phyloP scores from a whole-genome alignment of 1,140 invertebrate genomes.

The Pissodes strobi region DNA sequence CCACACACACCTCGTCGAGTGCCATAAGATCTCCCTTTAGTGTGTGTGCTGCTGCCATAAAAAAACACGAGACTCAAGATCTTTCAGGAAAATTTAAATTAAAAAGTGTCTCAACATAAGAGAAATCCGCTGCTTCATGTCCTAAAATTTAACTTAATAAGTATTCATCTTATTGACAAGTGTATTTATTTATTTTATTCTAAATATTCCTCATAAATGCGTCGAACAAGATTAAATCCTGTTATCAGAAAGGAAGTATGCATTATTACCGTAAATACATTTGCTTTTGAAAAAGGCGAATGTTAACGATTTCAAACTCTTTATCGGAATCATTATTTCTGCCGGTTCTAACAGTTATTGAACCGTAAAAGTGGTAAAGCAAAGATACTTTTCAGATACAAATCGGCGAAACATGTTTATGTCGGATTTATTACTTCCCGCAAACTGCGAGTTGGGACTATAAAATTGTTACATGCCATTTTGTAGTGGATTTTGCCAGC shows the following conservation, averaged over 20 bases:
- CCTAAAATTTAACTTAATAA: too few species aligned
- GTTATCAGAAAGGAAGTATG: constrained; percentile 6
- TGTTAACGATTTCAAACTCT: constrained; percentile 14
- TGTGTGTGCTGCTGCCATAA: too few species aligned
- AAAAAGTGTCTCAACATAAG: too few species aligned
- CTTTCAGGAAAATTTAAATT: too few species aligned
- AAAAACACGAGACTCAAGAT: too few species aligned
- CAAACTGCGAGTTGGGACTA: background rate
- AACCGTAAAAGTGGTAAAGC: constrained; percentile 26
- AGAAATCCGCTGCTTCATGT: too few species aligned
- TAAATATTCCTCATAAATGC: too few species aligned
- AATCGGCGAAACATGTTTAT: constrained; percentile 24
- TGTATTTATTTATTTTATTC: too few species aligned
- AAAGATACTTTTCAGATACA: constrained; percentile 27
- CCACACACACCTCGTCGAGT: too few species aligned
- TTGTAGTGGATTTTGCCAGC: background rate
- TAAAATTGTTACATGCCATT: constrained; percentile 1
- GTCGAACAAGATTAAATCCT: too few species aligned
- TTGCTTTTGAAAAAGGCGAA: background rate
- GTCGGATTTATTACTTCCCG: constrained; percentile 21
- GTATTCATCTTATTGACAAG: too few species aligned
- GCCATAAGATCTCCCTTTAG: too few species aligned
- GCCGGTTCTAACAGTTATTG: constrained; percentile 27
- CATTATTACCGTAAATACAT: background rate
- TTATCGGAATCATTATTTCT: constrained; percentile 24